phyloP scores from a whole-genome alignment of 2,113 vertebrate species.

The Leucopsar rothschildi region DNA sequence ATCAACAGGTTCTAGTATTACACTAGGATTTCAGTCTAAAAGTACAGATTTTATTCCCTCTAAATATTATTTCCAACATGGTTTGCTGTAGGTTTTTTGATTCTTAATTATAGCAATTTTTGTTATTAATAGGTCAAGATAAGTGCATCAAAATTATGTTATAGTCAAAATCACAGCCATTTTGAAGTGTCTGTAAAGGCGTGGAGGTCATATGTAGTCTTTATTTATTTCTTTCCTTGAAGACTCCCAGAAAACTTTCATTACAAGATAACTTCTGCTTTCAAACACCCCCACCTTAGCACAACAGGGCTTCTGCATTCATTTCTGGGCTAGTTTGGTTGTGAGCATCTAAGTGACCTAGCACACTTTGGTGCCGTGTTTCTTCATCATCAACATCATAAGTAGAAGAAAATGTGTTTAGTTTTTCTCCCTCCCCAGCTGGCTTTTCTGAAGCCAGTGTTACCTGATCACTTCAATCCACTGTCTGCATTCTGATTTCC shows the following conservation, averaged over 20 bases:
- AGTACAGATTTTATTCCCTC: background rate
- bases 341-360: background rate
- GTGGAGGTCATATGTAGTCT: background rate
- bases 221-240: background rate
- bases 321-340: background rate
- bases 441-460: background rate
- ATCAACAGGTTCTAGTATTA: background rate
- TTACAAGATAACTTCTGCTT: background rate
- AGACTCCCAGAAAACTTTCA: background rate
- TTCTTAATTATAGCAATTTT: background rate
- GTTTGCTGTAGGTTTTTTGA: background rate
- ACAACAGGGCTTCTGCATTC: background rate
- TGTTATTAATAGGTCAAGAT: background rate
- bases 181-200: background rate
- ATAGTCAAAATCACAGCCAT: background rate
- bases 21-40: background rate
- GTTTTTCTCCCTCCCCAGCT: background rate
- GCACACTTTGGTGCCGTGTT: background rate
- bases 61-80: background rate
- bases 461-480: conserved; percentile 7
- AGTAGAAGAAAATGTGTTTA: background rate
- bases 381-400: background rate
- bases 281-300: background rate
- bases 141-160: background rate
- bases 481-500: background rate